Percentiles rank a stretch among this genome's conserved stretches.
phyloP scores from a whole-genome alignment of 2,888 invertebrate species.

The Netelia inedita region DNA sequence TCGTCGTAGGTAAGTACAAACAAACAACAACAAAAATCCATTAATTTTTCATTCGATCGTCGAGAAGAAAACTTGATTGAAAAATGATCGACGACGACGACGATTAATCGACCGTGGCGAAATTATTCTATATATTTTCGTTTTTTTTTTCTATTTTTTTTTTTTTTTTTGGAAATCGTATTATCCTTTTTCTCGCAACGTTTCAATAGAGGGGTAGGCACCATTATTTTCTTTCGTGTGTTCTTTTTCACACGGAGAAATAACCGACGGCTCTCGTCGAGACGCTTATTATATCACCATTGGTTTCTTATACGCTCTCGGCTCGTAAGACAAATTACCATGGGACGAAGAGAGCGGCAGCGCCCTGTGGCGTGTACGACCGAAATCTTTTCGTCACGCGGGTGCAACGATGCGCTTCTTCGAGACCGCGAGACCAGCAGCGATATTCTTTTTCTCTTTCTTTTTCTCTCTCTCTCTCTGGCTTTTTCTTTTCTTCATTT shows the following conservation, averaged over 20 bases:
- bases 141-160: neutral
- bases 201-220: too few species aligned
- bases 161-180: neutral
- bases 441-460: neutral
- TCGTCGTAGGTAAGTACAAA: constrained; percentile 91
- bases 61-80: too few species aligned
- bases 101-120: too few species aligned
- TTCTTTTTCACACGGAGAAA: constrained; percentile 3
- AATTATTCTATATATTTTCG: constrained; percentile 33
- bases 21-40: too few species aligned
- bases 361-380: constrained; percentile 71
- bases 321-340: constrained; percentile 71
- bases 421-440: constrained; percentile 35
- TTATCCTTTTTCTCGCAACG: neutral
- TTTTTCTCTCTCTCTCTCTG: constrained; percentile 13
- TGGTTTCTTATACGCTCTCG: constrained; percentile 57
- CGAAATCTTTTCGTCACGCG: constrained; percentile 70
- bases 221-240: neutral
- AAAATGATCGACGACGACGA: too few species aligned
- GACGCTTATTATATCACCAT: constrained; percentile 56
- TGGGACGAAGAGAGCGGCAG: constrained; percentile 37
- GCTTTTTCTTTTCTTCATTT: constrained; percentile 1
- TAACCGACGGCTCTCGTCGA: constrained; percentile 34
- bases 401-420: constrained; percentile 51
- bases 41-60: too few species aligned